phyloP scores from a whole-genome alignment of 35 echinoderm and acorn worm species.

The Lytechinus pictus region DNA sequence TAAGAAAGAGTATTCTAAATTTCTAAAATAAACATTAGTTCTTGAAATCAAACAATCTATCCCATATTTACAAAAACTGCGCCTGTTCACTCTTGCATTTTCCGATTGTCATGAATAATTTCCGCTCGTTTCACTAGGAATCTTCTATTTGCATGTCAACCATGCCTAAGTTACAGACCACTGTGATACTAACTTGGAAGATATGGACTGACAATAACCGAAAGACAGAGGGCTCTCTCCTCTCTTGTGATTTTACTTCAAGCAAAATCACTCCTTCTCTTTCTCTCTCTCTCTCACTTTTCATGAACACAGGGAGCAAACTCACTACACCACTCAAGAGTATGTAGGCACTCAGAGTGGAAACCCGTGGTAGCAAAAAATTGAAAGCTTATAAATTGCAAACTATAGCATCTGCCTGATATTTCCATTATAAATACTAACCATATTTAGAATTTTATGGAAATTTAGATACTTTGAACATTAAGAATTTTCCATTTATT shows the following conservation, averaged over 20 bases:
- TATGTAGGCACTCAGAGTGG: background rate
- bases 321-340: background rate
- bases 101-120: no score
- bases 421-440: background rate
- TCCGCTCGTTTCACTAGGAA: no score
- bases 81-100: no score
- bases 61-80: no score
- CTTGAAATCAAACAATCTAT: no score
- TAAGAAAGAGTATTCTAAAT: no score
- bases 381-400: background rate
- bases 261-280: background rate
- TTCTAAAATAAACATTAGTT: no score
- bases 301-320: background rate
- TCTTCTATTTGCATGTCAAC: no score
- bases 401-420: background rate
- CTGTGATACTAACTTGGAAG: background rate
- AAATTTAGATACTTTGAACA: background rate
- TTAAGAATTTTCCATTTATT: no score
- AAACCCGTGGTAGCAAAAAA: background rate
- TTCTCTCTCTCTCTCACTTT: no score
- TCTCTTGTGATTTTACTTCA: background rate
- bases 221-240: background rate
- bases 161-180: no score
- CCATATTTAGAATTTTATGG: background rate
- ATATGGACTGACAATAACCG: background rate